These are phyloP conservation scores for Trogon melanurus DNA, from an alignment of 2,113 vertebrate species.

Conservation along the genomic window DNA sequence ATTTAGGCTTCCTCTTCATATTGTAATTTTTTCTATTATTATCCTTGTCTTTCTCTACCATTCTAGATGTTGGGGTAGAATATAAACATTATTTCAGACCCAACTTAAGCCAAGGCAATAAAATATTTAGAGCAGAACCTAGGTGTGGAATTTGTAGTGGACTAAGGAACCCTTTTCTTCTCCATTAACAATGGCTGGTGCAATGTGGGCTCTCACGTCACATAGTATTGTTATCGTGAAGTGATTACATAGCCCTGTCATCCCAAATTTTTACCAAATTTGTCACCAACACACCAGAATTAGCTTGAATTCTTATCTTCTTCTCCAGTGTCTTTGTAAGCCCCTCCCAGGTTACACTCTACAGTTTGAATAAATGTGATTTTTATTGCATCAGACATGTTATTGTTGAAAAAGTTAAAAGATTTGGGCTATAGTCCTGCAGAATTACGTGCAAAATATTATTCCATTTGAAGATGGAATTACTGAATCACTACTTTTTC, in stretches of 20 bases:
- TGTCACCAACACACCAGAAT: neutral
- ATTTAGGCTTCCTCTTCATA: neutral
- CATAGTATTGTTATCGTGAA: neutral
- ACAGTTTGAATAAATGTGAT: neutral
- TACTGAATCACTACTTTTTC: neutral
- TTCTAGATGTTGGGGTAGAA: neutral
- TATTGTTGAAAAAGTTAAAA: neutral
- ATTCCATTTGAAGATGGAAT: neutral
- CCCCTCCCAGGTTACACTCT: neutral
- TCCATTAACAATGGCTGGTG: neutral
- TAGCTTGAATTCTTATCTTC: neutral
- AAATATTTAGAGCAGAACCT: neutral
- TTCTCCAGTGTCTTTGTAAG: neutral
- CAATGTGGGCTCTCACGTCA: neutral
- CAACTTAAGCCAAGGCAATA: neutral
- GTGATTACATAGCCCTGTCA: neutral
- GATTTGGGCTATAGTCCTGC: fast-evolving
- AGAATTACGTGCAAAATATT: neutral
- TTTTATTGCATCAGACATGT: neutral
- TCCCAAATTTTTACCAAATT: neutral
- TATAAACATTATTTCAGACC: neutral
- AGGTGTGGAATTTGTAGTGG: neutral
- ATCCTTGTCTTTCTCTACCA: neutral
- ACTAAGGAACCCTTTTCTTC: neutral
- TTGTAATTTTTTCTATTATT: neutral